These are phyloP conservation scores for Trissolcus brochymenae DNA, from an alignment of 2,888 invertebrate species.

Conservation along the genomic window DNA sequence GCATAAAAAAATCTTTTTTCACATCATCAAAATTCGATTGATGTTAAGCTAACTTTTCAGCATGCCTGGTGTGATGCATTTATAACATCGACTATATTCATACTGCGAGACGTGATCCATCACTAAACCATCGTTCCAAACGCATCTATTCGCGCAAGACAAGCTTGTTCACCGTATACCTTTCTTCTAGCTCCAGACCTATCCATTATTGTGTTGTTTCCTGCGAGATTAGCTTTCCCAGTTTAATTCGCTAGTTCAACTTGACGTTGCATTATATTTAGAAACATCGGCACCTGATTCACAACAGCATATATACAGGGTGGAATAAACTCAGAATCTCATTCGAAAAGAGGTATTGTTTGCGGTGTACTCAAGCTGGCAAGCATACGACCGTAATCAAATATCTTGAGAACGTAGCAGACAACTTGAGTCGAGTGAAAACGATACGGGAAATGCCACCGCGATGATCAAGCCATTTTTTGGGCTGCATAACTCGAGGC, in stretches of 20 bases:
- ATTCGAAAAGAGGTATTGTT: neutral
- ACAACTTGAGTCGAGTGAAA: conserved; percentile 19
- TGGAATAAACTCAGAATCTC: conserved; percentile 8
- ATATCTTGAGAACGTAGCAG: conserved; percentile 19
- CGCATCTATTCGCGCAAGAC: conserved; percentile 35
- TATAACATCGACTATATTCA: conserved; percentile 67
- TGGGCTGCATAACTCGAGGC: conserved; percentile 17
- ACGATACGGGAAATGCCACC: conserved; percentile 45
- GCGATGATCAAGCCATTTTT: conserved; percentile 24
- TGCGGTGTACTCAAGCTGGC: neutral
- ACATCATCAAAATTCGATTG: conserved; percentile 36
- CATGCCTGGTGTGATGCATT: conserved; percentile 55
- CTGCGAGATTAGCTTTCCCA: conserved; percentile 63
- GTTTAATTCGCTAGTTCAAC: conserved; percentile 46
- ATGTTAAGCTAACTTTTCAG: conserved; percentile 48
- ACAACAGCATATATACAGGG: conserved; percentile 56
- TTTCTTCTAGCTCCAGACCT: conserved; percentile 38
- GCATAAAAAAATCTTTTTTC: too few relatives aligned
- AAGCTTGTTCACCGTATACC: conserved; percentile 34
- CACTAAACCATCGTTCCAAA: conserved; percentile 59
- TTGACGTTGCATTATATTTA: conserved; percentile 47
- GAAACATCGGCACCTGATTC: conserved; percentile 57
- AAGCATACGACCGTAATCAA: conserved; percentile 10
- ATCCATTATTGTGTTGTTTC: conserved; percentile 63
- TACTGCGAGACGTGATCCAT: conserved; percentile 65